Evolutionary conservation across 1,140 invertebrate genomes (phyloP), one percentile per base, ranked within the genome.

Genomic region (Cydia fagiglandana): DNA sequence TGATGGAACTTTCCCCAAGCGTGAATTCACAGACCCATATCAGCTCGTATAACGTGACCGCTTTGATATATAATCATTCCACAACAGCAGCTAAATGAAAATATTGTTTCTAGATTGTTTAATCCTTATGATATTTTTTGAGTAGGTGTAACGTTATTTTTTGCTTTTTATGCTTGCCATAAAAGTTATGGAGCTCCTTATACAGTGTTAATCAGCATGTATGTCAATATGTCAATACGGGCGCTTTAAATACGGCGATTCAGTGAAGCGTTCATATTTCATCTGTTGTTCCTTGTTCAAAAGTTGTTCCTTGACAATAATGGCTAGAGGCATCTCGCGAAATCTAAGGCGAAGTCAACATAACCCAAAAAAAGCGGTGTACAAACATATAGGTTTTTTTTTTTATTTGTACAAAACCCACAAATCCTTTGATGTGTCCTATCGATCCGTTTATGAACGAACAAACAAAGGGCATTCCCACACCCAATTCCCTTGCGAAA

Each of bases 381-480:
- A 38, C 66, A 70, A 41, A 68, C 64, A 17, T 7, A 17, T 17
- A 68, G 12, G 2, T 7, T 17, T 38, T 70, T 24, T 70, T 24
- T 24, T 70, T 70, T 70, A 70, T 70, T 70, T 45, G 34, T 17
- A 41, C 17, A 70, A 70, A 70, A 70, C 66, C 66, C 66, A n/a
- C 66, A 70, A 70, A 70, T 70, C n/a, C 66, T 70, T 70, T 70
- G 66, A 70, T 70, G 66, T 70, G 34, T 45, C 66, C 66, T 70
- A 70, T 70, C 34, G 66, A 70, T 45, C 66, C 66, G 34, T 38
- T 70, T 70, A 70, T 70, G 17, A 70, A 45, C 34, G 66, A 70
- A 45, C 66, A 70, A 70, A 70, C 66, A 70, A 70, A 70, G 66
- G 66, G 30, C 66, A 70, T 41, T 9, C 66, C 66, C 66, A 70